A percentile compares a stretch with the other conserved stretches of the same genome.
Conservation (phyloP, 2,888 invertebrate genomes). For the Crematogaster levior region DNA sequence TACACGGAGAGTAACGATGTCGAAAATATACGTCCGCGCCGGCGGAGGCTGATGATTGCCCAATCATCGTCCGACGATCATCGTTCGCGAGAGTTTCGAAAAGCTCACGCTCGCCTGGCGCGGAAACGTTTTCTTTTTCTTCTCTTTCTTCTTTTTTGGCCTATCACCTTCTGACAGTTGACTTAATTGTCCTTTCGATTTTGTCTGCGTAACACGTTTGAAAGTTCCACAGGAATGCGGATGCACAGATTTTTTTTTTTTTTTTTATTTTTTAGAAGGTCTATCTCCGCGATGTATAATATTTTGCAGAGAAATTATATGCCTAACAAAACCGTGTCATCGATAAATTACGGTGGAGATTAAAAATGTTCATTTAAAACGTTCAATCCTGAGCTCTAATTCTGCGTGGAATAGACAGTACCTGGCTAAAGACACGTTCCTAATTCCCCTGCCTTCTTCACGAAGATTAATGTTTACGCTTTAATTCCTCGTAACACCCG, state of each 20-base stretch:
- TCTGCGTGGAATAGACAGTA: neutral
- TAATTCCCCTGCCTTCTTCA: neutral
- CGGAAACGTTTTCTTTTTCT: neutral
- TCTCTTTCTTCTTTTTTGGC: neutral
- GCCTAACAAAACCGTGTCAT: neutral
- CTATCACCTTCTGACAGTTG: neutral
- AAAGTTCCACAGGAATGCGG: neutral
- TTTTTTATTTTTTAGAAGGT: neutral
- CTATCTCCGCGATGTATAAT: neutral
- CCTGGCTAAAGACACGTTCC: neutral
- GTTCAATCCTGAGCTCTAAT: neutral
- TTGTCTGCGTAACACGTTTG: neutral
- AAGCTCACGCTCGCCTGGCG: neutral
- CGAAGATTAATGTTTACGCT: neutral
- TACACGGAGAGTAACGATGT: conserved; percentile 2
- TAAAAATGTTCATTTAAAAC: neutral
- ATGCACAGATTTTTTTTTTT: neutral
- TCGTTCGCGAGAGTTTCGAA: conserved; percentile 41
- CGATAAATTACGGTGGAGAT: conserved; percentile 20
- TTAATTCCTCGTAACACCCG: neutral
- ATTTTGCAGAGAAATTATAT: neutral
- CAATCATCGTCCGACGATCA: conserved; percentile 30
- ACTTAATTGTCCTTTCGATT: conserved; percentile 11
- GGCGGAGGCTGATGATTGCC: conserved; percentile 32
- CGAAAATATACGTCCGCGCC: conserved; percentile 23